These are phyloP conservation scores for Urocitellus parryii DNA, from an alignment of 2,113 vertebrate species.

Conservation along the genomic window DNA sequence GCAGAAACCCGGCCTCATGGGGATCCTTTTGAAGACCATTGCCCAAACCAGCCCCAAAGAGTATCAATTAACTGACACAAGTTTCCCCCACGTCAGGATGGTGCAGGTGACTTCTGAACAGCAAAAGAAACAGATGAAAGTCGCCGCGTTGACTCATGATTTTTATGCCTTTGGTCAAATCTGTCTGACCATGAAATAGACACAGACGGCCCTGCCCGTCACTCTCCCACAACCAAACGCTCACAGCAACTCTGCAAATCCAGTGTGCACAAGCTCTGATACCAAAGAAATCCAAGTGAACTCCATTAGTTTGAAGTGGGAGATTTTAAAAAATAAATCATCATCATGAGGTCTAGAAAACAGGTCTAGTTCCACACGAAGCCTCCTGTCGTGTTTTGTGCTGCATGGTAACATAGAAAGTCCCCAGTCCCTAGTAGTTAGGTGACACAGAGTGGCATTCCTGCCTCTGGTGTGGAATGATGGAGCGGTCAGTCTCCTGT, in stretches of 20 bases:
- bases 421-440: not conserved
- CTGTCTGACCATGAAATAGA: not conserved
- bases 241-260: not conserved
- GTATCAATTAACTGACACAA: not conserved
- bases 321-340: not conserved
- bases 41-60: slow-evolving; percentile 10
- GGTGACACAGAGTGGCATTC: not conserved
- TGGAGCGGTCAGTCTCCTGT: not conserved
- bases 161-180: not conserved
- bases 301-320: not conserved
- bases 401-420: not conserved
- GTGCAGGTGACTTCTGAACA: not conserved
- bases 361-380: not conserved
- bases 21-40: slow-evolving; percentile 45
- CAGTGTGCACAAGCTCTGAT: not conserved
- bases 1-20: not conserved
- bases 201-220: not conserved
- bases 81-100: not conserved
- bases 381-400: not conserved
- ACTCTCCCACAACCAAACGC: not conserved
- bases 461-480: not conserved
- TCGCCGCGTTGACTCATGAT: not conserved
- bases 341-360: not conserved
- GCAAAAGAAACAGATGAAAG: not conserved
- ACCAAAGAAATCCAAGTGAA: not conserved